Evolutionary conservation across 2,113 vertebrate genomes (phyloP), one percentile per base, ranked within the genome.

Genomic region (Boulengeromyrus knoepffleri): DNA sequence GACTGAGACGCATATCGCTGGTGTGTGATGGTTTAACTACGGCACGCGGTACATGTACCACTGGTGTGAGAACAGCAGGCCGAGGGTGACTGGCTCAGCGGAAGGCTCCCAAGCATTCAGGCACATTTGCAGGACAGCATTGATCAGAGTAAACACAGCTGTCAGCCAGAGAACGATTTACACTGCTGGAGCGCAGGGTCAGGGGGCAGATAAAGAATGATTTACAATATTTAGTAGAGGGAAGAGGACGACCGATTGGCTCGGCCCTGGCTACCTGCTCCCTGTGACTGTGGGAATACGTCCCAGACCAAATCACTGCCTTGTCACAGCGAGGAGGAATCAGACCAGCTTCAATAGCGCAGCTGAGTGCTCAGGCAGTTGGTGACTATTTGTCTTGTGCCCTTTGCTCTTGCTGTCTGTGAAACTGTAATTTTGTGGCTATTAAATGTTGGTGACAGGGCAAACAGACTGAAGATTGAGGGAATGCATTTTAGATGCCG

Each of bases 231-330:
- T n/a, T 39, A 52, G 45, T 89, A 42, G 89, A 66, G 89, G 91
- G 88, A 88, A 91, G 88, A 93, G 84, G 92, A 92, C 93, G 94
- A 95, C 84, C 93, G 92, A 94, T 95, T 93, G 89, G 89, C 58
- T n/a, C 83, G 85, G 85, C 88, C 91, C 84, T 91, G 90, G 91
- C 49, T 88, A 92, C 89, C 89, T 91, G 88, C 84, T 53, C 88
- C 89, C 53, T 88, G 62, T 85, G 88, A 94, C 91, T 93, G 94
- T 95, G 93, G 93, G 95, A 95, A 96, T 92, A 84, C 45, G 39
- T 12, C 74, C 89, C 88, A 17, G 56, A 91, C 91, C 91, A 91
- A 93, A 94, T 91, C 91, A 45, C 89, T 17, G 91, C 80, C 45
- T 85, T 93, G 92, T 92, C 92, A 91, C 92, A 92, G 50, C 10